phyloP scores from a whole-genome alignment of 2,888 invertebrate species.

The Desoria tigrina region DNA sequence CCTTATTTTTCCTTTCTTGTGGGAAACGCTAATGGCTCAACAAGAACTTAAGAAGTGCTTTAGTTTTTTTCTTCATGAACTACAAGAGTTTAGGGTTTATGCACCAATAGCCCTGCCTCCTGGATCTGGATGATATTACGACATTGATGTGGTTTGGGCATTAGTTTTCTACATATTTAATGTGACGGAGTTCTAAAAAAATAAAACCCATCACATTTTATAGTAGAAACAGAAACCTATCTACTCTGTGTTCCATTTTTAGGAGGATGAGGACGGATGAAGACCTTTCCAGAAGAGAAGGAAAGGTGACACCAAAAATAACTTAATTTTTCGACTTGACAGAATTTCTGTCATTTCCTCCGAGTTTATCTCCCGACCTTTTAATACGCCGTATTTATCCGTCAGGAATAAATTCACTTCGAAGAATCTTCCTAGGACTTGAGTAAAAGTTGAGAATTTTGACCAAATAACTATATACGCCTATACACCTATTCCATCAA shows the following conservation, averaged over 20 bases:
- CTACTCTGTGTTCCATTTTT: too few relatives aligned
- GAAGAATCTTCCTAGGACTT: too few relatives aligned
- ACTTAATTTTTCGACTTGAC: constrained; percentile 49
- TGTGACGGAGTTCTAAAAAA: too few relatives aligned
- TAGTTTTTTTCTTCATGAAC: constrained; percentile 6
- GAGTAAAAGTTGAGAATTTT: too few relatives aligned
- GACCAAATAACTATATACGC: too few relatives aligned
- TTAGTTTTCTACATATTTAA: too few relatives aligned
- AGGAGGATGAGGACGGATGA: not conserved
- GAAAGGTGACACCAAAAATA: constrained; percentile 51
- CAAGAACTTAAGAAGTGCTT: constrained; percentile 1
- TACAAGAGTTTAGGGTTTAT: constrained; percentile 1
- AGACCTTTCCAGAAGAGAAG: constrained; percentile 47
- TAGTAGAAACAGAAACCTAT: too few relatives aligned
- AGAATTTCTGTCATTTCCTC: constrained; percentile 39
- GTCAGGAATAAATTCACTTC: too few relatives aligned
- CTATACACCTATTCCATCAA: too few relatives aligned
- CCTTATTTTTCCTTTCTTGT: not conserved
- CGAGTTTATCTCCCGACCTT: not conserved
- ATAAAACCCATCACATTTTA: too few relatives aligned
- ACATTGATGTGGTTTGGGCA: too few relatives aligned
- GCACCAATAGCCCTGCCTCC: not conserved
- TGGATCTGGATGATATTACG: too few relatives aligned
- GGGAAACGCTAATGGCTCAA: constrained; percentile 14
- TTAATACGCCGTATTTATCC: not conserved